These are phyloP conservation scores for Dasyurus viverrinus DNA, from an alignment of 2,113 vertebrate genomes.

Conservation along the genomic window DNA sequence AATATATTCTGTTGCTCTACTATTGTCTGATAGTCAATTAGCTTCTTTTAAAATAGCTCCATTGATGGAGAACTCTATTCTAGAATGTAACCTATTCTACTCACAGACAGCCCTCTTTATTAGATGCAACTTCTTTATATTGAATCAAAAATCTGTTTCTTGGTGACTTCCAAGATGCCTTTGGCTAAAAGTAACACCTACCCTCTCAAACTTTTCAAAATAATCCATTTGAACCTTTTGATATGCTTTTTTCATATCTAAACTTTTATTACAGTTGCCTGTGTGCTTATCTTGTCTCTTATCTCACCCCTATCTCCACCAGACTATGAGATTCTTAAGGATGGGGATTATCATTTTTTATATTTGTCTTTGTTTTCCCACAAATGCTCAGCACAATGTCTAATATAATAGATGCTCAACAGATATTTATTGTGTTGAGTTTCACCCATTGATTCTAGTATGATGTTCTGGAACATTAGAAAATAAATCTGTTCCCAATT, in stretches of 20 bases:
- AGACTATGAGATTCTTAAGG: not conserved
- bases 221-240: not conserved
- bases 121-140: not conserved
- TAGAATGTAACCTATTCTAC: not conserved
- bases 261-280: not conserved
- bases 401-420: not conserved
- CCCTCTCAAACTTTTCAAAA: not conserved
- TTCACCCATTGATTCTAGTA: not conserved
- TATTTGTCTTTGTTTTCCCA: too few species aligned
- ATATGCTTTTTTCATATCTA: not conserved
- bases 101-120: not conserved
- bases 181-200: not conserved
- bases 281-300: not conserved
- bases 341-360: not conserved
- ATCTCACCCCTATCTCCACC: not conserved
- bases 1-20: not conserved
- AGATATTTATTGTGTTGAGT: not conserved
- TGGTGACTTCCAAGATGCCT: not conserved
- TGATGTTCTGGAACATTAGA: not conserved
- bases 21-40: not conserved
- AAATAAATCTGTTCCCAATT: not conserved
- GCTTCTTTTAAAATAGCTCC: constrained; percentile 1
- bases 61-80: not conserved
- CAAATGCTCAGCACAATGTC: not conserved
- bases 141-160: not conserved